Evolutionary conservation across 1,140 invertebrate genomes (phyloP), one percentile per base, ranked within the genome.

Genomic region (Drosophila pachea): DNA sequence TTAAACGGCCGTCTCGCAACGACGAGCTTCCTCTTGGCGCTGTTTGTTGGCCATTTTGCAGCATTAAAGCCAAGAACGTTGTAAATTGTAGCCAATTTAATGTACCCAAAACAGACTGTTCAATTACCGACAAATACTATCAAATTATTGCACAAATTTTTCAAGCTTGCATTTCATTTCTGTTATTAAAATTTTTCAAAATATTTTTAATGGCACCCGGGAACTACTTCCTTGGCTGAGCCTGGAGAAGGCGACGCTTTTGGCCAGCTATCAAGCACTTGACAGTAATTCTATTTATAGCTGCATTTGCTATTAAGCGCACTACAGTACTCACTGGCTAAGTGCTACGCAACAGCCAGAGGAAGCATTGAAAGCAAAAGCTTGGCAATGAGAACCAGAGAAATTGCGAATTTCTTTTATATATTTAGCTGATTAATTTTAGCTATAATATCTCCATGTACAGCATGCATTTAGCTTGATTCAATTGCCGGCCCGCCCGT

Each of bases 281-380:
- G 78, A 84, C 78, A 79, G 76, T 83, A 83, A 84, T 83, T 78
- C 79, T 84, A 84, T 83, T 83, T 84, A 83, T 78, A 75, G 78
- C 78, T 68, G 78, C 76, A 83, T 62, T 83, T 56, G 75, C 78
- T 72, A 83, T 74, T 74, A 71, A 60, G 72, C 58, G 32, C 14
- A 22, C 43, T 56, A 60, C 74, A 53, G 14, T 56, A 16, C 16
- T 53, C 40, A 29, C 56, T 66, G 58, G 48, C 45, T 59, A 55
- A 68, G 22, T 22, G 22, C 22, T 3, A 56, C 47, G 36, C 38
- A 14, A n/a, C 12, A 40, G 36, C 38, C 11, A 12, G 12, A 12
- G n/a, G 11, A 9, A 1, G 7, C 11, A 11, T 11, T 8, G 4
- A 40, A 12, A 40, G 11, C 4, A 12, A 22, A 3, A 22, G 22